phyloP scores from a whole-genome alignment of 2,113 vertebrate species.

The Gadus macrocephalus region DNA sequence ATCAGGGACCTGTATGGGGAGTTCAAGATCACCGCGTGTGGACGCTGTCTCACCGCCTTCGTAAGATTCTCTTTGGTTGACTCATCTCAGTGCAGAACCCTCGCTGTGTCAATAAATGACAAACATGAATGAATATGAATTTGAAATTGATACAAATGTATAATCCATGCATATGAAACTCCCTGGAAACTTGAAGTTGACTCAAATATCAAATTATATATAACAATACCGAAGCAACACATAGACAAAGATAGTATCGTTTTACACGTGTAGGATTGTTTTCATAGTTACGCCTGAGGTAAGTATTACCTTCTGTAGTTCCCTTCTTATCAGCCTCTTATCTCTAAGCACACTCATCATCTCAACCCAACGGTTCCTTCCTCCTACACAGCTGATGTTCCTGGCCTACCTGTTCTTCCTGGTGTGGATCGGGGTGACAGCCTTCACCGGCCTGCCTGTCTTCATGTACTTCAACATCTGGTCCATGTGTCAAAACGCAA shows the following conservation, averaged over 20 bases:
- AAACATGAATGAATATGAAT: not conserved
- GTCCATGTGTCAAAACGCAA: slow-evolving; percentile 95
- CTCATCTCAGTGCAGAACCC: not conserved
- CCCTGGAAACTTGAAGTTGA: not conserved
- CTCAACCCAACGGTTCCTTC: not conserved
- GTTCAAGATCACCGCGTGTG: slow-evolving; percentile 94
- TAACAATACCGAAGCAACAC: not conserved
- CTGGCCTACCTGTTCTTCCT: slow-evolving; percentile 97
- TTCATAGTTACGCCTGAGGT: too few relatives aligned
- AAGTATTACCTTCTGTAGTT: too few relatives aligned
- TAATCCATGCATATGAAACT: not conserved
- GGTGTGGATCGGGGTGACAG: slow-evolving; percentile 95
- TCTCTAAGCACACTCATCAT: not conserved
- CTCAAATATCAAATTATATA: not conserved
- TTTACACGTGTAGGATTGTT: too few relatives aligned
- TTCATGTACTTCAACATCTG: slow-evolving; percentile 99
- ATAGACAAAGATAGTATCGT: too few relatives aligned
- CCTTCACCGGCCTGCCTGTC: slow-evolving; percentile 93
- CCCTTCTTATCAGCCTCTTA: too few relatives aligned
- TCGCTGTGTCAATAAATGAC: not conserved
- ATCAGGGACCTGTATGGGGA: slow-evolving; percentile 95
- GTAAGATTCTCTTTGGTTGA: slow-evolving; percentile 69
- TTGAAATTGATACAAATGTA: not conserved
- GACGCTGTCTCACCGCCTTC: slow-evolving; percentile 92
- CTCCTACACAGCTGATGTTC: slow-evolving; percentile 74